phyloP scores from a whole-genome alignment of 2,797 vertebrate species.

The Pantherophis alleghaniensis region DNA sequence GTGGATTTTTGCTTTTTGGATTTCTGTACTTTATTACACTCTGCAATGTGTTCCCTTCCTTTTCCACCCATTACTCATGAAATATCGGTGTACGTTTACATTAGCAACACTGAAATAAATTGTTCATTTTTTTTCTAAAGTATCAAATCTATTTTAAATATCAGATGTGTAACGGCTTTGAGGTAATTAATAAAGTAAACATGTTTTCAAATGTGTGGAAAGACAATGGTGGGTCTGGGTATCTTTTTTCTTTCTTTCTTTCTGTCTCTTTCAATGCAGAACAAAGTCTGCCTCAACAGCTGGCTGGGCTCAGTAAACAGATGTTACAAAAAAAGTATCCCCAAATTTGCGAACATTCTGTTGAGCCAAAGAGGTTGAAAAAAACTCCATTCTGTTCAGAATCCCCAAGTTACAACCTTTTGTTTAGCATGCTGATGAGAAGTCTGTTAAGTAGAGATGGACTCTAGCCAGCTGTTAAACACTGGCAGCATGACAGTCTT shows the following conservation, averaged over 20 bases:
- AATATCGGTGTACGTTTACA: background rate
- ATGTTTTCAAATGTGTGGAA: background rate
- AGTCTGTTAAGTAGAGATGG: background rate
- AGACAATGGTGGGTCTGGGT: background rate
- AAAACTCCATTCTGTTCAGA: background rate
- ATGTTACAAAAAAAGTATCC: slow-evolving; percentile 2
- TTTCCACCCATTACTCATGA: background rate
- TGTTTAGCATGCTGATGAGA: background rate
- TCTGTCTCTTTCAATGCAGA: background rate
- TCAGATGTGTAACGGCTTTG: background rate
- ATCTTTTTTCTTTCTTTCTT: background rate
- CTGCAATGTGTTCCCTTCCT: background rate
- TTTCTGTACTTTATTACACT: background rate
- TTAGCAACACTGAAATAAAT: background rate
- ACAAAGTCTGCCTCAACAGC: slow-evolving; percentile 18
- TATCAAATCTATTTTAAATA: background rate
- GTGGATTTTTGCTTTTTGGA: background rate
- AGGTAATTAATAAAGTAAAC: background rate
- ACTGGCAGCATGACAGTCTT: background rate
- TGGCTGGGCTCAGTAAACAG: slow-evolving; percentile 8
- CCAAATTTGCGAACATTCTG: slow-evolving; percentile 1
- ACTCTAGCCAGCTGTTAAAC: slow-evolving; percentile 22
- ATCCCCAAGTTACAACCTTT: slow-evolving; percentile 3
- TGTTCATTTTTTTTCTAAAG: background rate
- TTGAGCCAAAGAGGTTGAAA: slow-evolving; percentile 23